These are phyloP conservation scores for Pomacea maculata DNA, from an alignment of 1,140 invertebrate genomes.

Conservation along the genomic window DNA sequence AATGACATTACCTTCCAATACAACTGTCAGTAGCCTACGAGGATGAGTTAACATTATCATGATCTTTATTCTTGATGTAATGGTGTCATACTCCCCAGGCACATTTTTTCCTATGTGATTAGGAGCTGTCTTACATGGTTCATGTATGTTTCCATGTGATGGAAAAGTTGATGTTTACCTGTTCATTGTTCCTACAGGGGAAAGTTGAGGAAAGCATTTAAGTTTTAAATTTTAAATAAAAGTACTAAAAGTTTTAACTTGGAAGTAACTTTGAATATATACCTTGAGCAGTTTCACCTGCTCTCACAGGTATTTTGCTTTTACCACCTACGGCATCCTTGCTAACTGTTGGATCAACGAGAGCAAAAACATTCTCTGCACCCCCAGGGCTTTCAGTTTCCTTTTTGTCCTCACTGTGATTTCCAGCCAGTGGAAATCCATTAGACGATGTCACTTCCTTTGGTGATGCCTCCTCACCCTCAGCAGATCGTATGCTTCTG, in stretches of 20 bases:
- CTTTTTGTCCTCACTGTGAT: constrained; percentile 10
- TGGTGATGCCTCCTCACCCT: neutral
- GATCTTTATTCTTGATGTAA: no score
- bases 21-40: neutral
- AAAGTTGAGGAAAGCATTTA: no score
- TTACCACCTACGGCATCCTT: constrained; percentile 23
- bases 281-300: constrained; percentile 13
- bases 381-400: neutral
- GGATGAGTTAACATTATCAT: no score
- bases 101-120: no score
- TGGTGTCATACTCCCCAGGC: no score
- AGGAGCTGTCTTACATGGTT: no score
- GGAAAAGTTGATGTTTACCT: no score
- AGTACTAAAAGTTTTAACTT: no score
- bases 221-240: no score
- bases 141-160: no score
- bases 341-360: constrained; percentile 43
- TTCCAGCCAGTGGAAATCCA: neutral
- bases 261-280: no score
- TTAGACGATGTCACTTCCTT: neutral
- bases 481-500: neutral
- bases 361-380: constrained; percentile 38
- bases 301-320: constrained; percentile 38
- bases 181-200: no score
- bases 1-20: constrained; percentile 3